A percentile compares a stretch with the other conserved stretches of the same genome.
These are phyloP conservation scores for Plebejus melissa DNA, from an alignment of 2,888 invertebrate species.

Conservation along the genomic window DNA sequence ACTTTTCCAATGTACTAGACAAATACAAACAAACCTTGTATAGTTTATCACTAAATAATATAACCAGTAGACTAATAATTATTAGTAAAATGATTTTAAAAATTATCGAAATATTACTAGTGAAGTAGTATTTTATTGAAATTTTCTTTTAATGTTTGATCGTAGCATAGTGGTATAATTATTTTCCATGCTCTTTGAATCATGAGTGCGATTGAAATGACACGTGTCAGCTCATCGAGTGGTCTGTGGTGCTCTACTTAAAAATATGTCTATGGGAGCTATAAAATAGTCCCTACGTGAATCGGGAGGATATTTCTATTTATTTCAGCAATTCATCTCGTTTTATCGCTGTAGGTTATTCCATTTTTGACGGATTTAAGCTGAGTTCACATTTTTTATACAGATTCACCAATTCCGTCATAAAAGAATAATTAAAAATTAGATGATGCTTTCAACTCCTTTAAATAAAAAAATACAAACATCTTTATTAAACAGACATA, in stretches of 20 bases:
- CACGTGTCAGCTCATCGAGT: neutral
- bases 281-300: neutral
- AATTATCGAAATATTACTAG: too few species aligned
- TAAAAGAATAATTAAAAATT: too few species aligned
- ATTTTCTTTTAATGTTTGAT: neutral
- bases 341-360: conserved; percentile 25
- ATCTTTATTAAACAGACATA: too few species aligned
- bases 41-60: too few species aligned
- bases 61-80: too few species aligned
- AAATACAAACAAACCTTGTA: too few species aligned
- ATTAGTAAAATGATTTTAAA: too few species aligned
- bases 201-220: neutral
- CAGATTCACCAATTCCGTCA: too few species aligned
- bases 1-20: too few species aligned
- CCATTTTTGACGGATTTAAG: conserved; percentile 22
- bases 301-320: neutral
- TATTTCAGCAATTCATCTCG: conserved; percentile 13
- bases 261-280: neutral
- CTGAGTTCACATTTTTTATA: neutral
- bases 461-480: too few species aligned
- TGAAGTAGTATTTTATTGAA: too few species aligned
- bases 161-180: neutral
- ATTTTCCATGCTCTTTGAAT: neutral
- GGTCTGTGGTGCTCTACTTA: neutral
- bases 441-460: too few species aligned